Percentiles rank a stretch among this genome's conserved stretches.
These are phyloP conservation scores for Ceyx margarethae DNA, from an alignment of 2,113 vertebrate genomes.

Conservation along the genomic window DNA sequence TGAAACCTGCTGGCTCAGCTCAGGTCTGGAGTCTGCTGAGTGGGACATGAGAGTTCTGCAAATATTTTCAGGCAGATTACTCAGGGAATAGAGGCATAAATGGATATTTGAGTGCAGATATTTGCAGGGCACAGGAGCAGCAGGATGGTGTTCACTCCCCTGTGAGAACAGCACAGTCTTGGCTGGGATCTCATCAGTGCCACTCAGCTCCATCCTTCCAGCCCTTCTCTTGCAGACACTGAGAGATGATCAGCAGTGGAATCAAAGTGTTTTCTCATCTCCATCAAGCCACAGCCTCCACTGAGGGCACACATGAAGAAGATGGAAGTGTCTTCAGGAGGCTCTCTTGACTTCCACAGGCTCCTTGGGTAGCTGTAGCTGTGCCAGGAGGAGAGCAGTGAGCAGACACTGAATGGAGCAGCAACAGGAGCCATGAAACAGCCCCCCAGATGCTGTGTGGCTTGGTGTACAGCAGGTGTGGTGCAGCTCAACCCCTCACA, in stretches of 20 bases:
- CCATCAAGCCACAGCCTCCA: neutral
- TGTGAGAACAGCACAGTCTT: neutral
- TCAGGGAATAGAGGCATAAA: neutral
- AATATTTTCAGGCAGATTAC: neutral
- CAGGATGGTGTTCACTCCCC: neutral
- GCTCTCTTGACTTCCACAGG: neutral
- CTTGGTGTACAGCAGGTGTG: neutral
- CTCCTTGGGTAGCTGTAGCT: neutral
- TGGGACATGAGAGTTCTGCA: neutral
- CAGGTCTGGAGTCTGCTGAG: neutral
- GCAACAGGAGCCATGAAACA: neutral
- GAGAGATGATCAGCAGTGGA: neutral
- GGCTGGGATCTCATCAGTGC: neutral
- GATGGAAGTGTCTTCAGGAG: neutral
- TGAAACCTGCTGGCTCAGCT: neutral
- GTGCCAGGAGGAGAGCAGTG: neutral
- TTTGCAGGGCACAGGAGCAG: neutral
- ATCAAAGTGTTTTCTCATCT: neutral
- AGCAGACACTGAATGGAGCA: neutral
- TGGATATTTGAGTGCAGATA: neutral
- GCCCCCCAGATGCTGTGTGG: neutral
- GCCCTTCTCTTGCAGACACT: neutral
- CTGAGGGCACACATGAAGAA: neutral
- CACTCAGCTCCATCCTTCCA: fast-evolving
- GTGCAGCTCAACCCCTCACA: neutral